These are phyloP conservation scores for Etheostoma nigrum DNA, from an alignment of 2,797 vertebrate genomes.

Conservation along the genomic window DNA sequence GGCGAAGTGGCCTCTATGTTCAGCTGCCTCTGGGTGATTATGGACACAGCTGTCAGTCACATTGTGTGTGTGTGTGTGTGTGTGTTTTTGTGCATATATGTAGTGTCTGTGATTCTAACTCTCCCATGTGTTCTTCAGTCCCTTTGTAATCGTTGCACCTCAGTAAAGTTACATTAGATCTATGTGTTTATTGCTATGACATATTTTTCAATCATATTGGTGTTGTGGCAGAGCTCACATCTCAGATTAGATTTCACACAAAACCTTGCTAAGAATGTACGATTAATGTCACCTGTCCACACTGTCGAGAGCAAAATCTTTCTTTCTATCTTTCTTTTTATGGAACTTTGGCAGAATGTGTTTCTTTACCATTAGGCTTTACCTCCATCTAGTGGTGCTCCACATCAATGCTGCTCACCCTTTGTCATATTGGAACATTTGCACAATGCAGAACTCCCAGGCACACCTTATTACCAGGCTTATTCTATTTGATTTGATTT, in stretches of 20 bases:
- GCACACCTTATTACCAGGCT: not conserved
- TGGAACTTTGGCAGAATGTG: not conserved
- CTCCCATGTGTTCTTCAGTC: slow-evolving; percentile 25
- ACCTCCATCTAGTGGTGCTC: slow-evolving; percentile 70
- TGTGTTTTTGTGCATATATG: not conserved
- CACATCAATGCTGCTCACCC: not conserved
- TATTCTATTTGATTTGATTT: not conserved
- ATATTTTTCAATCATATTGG: slow-evolving; percentile 14
- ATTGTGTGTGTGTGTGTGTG: slow-evolving; percentile 51
- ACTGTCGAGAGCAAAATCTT: not conserved
- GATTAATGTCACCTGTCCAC: slow-evolving; percentile 51
- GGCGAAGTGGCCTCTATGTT: slow-evolving; percentile 75
- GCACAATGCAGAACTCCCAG: not conserved
- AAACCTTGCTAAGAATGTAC: slow-evolving; percentile 38
- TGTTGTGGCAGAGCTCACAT: slow-evolving; percentile 23
- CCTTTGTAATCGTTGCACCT: slow-evolving; percentile 41
- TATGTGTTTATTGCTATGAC: slow-evolving; percentile 49
- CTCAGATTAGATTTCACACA: slow-evolving; percentile 39
- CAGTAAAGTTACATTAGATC: slow-evolving; percentile 22
- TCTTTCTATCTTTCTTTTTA: not conserved
- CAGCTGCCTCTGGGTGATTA: slow-evolving; percentile 77
- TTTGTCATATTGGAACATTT: not conserved
- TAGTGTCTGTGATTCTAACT: slow-evolving; percentile 17
- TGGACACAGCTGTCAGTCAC: slow-evolving; percentile 84
- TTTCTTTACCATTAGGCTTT: slow-evolving; percentile 38